Base-by-base conservation (phyloP, 1,140 invertebrate species). In the Drosophila orena region DNA sequence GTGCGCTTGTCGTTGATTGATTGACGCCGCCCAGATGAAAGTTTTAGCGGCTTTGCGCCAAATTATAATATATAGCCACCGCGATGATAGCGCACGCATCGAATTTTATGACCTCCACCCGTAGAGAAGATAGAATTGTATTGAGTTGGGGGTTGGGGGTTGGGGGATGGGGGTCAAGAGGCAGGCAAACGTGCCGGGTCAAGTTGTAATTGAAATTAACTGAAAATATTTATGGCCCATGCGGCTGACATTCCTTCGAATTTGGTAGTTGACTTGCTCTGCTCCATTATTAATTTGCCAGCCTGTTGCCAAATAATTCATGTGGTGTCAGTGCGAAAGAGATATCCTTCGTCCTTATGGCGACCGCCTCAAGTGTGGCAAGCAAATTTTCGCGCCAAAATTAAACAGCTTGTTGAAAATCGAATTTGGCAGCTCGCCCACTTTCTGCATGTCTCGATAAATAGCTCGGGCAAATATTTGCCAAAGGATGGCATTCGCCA, bases 1-100 rank as follows among this genome's bases (percentile, higher is more conserved):
- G 83, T 89, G 84, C 59, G 58, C 68, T 84, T 88, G 80, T 84
- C 84, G 79, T 84, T 90, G 84, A 88, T 88, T 88, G 84, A 88
- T 88, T 89, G 84, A 88, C 84, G 71, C 59, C 59, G 37, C 59
- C 50, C 80, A 68, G 77, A 81, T 81, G 81, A 85, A 85, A 86
- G 81, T 86, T 85, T 85, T 69, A 74, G 84, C 81, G 83, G 81
- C 79, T 86, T 86, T 83, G 62, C 55, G 66, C 68, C 80, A 79
- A 83, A 86, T 88, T 88, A 86, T 88, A 88, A 86, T 72, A 88
- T 72, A 86, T 88, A 59, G 38, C 46, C 69, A 55, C 15, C 49
- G 54, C 57, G 60, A 62, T 76, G 84, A 86, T 83, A 76, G 79
- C 62, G 65, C 83, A 83, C 81, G 83, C 79, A 86, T 86, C 70